Evolutionary conservation across 2,797 vertebrate genomes (phyloP).

Genomic region (Cryptoprocta ferox): DNA sequence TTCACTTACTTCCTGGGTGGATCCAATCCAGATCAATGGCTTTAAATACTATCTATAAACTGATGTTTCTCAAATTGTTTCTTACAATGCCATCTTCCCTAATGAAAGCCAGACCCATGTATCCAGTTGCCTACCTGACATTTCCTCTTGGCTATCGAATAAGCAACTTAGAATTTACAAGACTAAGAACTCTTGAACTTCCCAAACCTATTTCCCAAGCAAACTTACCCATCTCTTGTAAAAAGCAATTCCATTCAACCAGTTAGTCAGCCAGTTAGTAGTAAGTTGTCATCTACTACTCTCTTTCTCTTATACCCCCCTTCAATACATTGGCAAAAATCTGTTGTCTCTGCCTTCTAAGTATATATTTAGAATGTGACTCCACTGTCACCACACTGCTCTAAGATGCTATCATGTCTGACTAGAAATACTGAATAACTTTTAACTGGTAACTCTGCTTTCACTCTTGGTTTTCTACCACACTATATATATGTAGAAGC

Average conservation of each 20-base stretch:
- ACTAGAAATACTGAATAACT: neutral
- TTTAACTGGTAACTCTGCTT: neutral
- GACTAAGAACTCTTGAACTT: slow-evolving; percentile 1
- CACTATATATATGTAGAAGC: neutral
- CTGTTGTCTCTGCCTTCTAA: neutral
- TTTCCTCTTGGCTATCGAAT: neutral
- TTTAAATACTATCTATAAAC: neutral
- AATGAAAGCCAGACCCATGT: neutral
- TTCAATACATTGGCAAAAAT: neutral
- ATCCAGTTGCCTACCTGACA: neutral
- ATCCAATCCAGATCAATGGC: neutral
- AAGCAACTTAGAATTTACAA: slow-evolving; percentile 39
- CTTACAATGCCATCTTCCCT: neutral
- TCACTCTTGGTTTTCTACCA: neutral
- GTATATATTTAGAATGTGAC: neutral
- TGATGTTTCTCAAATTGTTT: neutral
- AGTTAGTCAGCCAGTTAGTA: neutral
- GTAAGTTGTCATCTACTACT: neutral
- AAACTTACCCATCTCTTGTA: neutral
- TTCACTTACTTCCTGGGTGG: neutral
- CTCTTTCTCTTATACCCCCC: neutral
- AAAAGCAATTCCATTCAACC: neutral
- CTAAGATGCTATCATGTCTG: neutral
- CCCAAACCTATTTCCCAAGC: neutral
- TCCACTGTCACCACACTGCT: neutral